Conservation (phyloP, 2,113 vertebrate genomes). For the Illadopsis cleaveri region DNA sequence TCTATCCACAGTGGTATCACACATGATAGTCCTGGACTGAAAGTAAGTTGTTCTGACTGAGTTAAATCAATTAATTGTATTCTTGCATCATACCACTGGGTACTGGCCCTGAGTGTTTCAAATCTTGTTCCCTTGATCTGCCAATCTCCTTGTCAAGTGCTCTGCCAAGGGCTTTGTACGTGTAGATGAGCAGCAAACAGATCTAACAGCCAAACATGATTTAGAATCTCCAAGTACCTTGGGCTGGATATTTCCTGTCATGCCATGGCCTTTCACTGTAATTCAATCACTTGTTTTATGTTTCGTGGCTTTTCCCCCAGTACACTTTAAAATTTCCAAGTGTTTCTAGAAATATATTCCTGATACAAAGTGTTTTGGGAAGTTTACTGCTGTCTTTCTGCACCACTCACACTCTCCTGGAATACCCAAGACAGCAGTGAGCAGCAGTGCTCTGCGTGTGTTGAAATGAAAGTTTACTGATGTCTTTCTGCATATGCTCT, state of each 20-base stretch:
- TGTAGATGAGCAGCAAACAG: background rate
- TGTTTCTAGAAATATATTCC: background rate
- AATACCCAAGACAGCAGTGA: background rate
- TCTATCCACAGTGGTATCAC: background rate
- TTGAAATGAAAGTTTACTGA: background rate
- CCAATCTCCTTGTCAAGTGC: background rate
- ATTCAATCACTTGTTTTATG: background rate
- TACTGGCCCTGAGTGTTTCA: background rate
- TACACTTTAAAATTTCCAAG: background rate
- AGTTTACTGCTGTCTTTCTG: background rate
- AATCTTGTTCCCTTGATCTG: background rate
- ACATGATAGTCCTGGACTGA: background rate
- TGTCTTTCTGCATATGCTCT: background rate
- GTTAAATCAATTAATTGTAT: background rate
- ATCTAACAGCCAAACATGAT: background rate
- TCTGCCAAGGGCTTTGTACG: background rate
- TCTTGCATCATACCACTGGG: background rate
- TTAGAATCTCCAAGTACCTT: background rate
- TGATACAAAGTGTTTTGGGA: background rate
- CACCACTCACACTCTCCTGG: accelerated
- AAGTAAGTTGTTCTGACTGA: background rate
- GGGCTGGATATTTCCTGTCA: background rate
- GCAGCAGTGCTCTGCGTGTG: background rate
- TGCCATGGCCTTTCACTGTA: background rate
- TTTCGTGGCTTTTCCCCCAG: accelerated